Conservation (phyloP, 2,888 invertebrate species). For the Branchellion lobata region DNA sequence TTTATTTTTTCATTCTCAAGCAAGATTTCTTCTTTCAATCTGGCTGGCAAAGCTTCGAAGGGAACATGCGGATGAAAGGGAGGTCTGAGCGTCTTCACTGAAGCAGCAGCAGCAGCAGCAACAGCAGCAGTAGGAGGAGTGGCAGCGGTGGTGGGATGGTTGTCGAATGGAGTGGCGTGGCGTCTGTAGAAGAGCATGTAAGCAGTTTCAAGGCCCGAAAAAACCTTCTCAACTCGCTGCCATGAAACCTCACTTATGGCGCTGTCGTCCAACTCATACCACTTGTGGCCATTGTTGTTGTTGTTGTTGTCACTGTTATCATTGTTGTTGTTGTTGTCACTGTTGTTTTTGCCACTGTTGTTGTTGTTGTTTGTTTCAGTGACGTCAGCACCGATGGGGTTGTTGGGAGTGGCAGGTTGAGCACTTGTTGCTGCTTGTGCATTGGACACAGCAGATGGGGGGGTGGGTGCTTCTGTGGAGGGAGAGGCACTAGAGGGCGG, state of each 20-base stretch:
- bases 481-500: no score
- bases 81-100: background rate
- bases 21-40: background rate
- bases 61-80: background rate
- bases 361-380: background rate
- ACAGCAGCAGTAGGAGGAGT: background rate
- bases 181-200: conserved; percentile 63
- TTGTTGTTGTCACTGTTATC: background rate
- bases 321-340: background rate
- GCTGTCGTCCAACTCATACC: background rate
- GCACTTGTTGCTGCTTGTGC: no score
- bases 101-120: background rate
- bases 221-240: conserved; percentile 60
- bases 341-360: background rate
- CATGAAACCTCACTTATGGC: background rate
- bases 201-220: conserved; percentile 61
- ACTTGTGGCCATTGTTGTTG: background rate
- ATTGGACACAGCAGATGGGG: no score
- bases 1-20: background rate
- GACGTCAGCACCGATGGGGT: background rate
- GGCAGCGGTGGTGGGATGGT: no score
- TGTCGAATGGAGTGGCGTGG: no score
- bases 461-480: no score
- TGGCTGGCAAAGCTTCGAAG: background rate
- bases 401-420: no score